These are phyloP conservation scores for Aplidium turbinatum DNA, from an alignment of 23 tunicate species.

Conservation along the genomic window DNA sequence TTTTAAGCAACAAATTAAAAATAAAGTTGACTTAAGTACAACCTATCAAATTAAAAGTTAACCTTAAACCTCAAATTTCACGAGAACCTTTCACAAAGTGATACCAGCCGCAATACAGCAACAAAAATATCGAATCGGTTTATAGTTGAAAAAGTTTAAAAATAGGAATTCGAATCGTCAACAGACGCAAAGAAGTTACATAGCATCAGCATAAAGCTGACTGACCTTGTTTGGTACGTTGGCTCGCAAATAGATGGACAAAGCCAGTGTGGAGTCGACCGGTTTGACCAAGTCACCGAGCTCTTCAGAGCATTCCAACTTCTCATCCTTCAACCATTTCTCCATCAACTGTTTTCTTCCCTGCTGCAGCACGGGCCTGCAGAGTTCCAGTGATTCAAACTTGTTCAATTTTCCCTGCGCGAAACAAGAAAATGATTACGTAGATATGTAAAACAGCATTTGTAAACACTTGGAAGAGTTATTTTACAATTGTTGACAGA, in stretches of 20 bases:
- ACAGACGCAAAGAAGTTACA: too few relatives aligned
- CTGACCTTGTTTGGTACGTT: slow-evolving; percentile 91
- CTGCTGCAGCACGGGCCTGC: slow-evolving; percentile 96
- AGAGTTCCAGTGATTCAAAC: slow-evolving; percentile 93
- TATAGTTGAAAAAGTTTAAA: too few relatives aligned
- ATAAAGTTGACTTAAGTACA: too few relatives aligned
- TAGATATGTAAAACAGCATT: neutral
- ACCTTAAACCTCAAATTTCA: too few relatives aligned
- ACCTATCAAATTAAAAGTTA: too few relatives aligned
- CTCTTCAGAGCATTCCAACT: slow-evolving; percentile 98
- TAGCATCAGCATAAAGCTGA: too few relatives aligned
- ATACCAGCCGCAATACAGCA: too few relatives aligned
- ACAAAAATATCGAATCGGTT: too few relatives aligned
- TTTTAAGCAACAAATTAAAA: too few relatives aligned
- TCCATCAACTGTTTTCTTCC: slow-evolving; percentile 97
- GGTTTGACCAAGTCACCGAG: slow-evolving; percentile 99
- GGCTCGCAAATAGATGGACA: slow-evolving; percentile 98
- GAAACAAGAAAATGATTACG: neutral
- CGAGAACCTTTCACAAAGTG: too few relatives aligned
- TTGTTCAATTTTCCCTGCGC: slow-evolving; percentile 96
- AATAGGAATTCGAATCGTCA: too few relatives aligned
- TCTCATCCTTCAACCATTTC: slow-evolving; percentile 99
- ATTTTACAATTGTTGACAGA: too few relatives aligned
- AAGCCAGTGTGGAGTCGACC: slow-evolving; percentile 89
- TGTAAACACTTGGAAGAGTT: neutral